Percentiles rank a stretch among this genome's conserved stretches.
phyloP scores from a whole-genome alignment of 2,113 vertebrate genomes.

The Echinops telfairi region DNA sequence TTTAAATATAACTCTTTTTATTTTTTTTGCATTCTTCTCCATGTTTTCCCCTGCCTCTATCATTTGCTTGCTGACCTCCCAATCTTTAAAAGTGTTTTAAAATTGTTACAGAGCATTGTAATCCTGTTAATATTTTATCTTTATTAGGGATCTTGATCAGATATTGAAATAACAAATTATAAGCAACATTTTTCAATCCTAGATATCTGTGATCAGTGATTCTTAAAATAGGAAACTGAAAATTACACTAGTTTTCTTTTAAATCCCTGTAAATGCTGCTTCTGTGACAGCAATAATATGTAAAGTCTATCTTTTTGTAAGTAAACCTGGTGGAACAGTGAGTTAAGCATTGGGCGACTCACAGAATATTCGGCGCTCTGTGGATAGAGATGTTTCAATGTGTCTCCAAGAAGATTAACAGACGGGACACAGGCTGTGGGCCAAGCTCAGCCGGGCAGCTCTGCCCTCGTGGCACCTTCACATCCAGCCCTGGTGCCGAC shows the following conservation, averaged over 20 bases:
- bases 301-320: background rate
- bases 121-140: background rate
- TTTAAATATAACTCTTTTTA: conserved; percentile 54
- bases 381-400: too few species aligned
- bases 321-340: too few species aligned
- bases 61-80: background rate
- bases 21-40: too few species aligned
- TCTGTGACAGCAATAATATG: background rate
- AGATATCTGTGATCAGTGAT: background rate
- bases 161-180: background rate
- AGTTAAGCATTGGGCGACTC: too few species aligned
- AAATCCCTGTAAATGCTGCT: background rate
- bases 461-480: too few species aligned
- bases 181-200: background rate
- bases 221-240: background rate
- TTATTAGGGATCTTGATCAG: background rate
- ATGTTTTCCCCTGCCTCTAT: too few species aligned
- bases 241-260: background rate
- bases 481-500: too few species aligned
- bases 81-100: background rate
- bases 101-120: conserved; percentile 14
- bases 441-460: too few species aligned
- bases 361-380: too few species aligned
- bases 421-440: too few species aligned
- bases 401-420: too few species aligned